phyloP scores from a whole-genome alignment of 2,888 invertebrate genomes.

The Heliconius erato region DNA sequence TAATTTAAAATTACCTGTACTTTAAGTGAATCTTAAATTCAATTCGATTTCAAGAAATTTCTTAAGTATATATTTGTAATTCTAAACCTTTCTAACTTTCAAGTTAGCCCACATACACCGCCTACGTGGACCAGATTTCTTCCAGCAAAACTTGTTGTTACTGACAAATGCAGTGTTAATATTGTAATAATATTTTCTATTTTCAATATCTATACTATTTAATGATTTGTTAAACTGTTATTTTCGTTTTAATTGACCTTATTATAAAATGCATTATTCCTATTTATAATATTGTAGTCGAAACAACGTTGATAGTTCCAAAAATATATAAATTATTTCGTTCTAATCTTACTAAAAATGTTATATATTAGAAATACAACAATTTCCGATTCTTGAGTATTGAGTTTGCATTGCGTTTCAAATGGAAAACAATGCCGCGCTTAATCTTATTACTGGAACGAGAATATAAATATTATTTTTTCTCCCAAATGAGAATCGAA shows the following conservation, averaged over 20 bases:
- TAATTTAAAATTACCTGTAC: background rate
- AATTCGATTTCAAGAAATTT: constrained; percentile 20
- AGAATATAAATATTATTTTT: background rate
- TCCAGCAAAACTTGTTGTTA: constrained; percentile 52
- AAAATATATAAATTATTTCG: too few relatives aligned
- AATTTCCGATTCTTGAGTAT: too few relatives aligned
- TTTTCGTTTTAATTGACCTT: constrained; percentile 13
- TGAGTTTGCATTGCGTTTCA: too few relatives aligned
- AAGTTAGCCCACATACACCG: constrained; percentile 62
- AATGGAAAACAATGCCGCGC: background rate
- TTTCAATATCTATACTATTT: constrained; percentile 26
- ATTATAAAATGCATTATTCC: constrained; percentile 6
- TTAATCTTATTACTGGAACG: background rate
- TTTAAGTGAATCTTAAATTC: background rate
- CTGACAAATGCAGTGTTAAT: constrained; percentile 46
- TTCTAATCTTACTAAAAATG: background rate
- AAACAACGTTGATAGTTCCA: too few relatives aligned
- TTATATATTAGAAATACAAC: too few relatives aligned
- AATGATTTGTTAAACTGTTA: constrained; percentile 7
- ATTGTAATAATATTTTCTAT: constrained; percentile 48
- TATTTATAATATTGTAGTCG: background rate
- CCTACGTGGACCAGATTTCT: constrained; percentile 72
- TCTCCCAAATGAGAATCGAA: background rate
- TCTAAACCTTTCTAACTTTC: constrained; percentile 28
- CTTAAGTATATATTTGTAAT: constrained; percentile 35